Evolutionary conservation across 35 echinoderm and acorn worm species (phyloP).

Genomic region (Stichopus chloronotus): DNA sequence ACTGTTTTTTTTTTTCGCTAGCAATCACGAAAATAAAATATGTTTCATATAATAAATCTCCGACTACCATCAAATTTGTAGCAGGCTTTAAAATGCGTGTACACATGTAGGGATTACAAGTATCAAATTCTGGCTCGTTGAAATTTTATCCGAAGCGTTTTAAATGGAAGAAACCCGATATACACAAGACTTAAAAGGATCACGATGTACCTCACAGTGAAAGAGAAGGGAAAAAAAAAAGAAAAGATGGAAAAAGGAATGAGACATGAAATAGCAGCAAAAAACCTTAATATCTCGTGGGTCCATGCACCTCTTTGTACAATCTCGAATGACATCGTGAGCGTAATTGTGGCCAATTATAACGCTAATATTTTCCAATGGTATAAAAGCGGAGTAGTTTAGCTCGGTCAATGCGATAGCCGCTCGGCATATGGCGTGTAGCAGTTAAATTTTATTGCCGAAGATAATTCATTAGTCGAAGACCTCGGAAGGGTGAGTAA

Average conservation of each 20-base stretch:
- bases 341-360: conserved; percentile 40
- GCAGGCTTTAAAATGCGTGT: conserved; percentile 8
- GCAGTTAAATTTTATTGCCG: conserved; percentile 48
- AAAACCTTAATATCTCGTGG: conserved; percentile 16
- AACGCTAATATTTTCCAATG: conserved; percentile 12
- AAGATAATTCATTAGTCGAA: conserved; percentile 35
- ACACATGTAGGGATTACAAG: conserved; percentile 9
- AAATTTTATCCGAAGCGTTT: conserved; percentile 26
- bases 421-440: conserved; percentile 45
- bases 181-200: conserved; percentile 25
- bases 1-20: background rate
- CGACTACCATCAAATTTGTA: background rate
- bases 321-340: conserved; percentile 10
- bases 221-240: background rate
- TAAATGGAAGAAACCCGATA: conserved; percentile 21
- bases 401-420: conserved; percentile 33
- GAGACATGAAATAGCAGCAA: background rate
- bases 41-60: conserved; percentile 25
- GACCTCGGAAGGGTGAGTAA: conserved; percentile 17
- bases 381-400: background rate
- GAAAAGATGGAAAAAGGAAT: background rate
- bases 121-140: conserved; percentile 27
- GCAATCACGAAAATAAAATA: conserved; percentile 16
- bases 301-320: conserved; percentile 25
- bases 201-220: conserved; percentile 3